Evolutionary conservation across 2,888 invertebrate genomes (phyloP).

Genomic region (Caenorhabditis sp.): DNA sequence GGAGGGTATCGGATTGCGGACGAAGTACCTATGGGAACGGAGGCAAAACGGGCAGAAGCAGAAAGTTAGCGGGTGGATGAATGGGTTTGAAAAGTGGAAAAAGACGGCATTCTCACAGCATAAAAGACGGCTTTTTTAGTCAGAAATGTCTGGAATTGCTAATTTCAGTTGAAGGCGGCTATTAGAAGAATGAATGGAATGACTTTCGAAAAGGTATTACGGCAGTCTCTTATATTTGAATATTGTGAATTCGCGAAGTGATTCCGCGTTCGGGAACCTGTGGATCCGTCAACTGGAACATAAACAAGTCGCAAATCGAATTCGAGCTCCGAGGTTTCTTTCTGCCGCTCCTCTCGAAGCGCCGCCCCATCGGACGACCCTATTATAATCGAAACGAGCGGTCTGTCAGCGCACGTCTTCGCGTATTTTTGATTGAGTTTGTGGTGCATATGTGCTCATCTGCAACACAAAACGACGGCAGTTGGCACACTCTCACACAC

Average conservation of each 20-base stretch:
- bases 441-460: slow-evolving; percentile 55
- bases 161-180: slow-evolving; percentile 5
- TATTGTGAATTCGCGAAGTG: neutral
- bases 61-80: slow-evolving; percentile 34
- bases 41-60: slow-evolving; percentile 8
- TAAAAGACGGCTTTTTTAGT: slow-evolving; percentile 12
- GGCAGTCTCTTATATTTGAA: neutral
- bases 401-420: slow-evolving; percentile 33
- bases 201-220: neutral
- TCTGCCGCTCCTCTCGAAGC: slow-evolving; percentile 5
- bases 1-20: slow-evolving; percentile 32
- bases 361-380: slow-evolving; percentile 29
- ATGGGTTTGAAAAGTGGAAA: slow-evolving; percentile 9
- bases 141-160: slow-evolving; percentile 18
- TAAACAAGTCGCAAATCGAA: slow-evolving; percentile 18
- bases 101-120: slow-evolving; percentile 11
- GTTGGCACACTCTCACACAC: slow-evolving; percentile 16
- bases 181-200: slow-evolving; percentile 19
- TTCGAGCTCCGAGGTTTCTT: slow-evolving; percentile 3
- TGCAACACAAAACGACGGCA: slow-evolving; percentile 40
- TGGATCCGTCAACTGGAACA: slow-evolving; percentile 4
- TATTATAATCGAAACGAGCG: slow-evolving; percentile 56
- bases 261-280: neutral
- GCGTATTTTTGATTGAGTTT: slow-evolving; percentile 55
- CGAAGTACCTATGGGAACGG: slow-evolving; percentile 23